Conservation (phyloP, 1,140 invertebrate genomes). For the Tenebrio molitor region DNA sequence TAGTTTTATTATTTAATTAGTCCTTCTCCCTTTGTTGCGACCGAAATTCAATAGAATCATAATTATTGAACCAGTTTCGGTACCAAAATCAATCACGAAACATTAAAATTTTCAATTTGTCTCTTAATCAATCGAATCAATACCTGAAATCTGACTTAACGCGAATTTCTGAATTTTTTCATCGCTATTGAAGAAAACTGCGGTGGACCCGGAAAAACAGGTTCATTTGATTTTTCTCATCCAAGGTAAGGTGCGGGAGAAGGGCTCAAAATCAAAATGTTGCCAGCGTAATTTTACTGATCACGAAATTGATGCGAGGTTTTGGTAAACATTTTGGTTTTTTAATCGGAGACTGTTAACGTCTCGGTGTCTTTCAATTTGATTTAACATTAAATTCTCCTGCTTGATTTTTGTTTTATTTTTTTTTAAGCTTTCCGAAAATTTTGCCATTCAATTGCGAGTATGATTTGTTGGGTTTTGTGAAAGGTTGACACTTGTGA, state of each 20-base stretch:
- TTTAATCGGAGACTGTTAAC: slow-evolving; percentile 61
- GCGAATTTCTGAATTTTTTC: too few species aligned
- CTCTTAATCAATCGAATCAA: too few species aligned
- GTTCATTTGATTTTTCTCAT: neutral
- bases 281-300: slow-evolving; percentile 19
- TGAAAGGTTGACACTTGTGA: slow-evolving; percentile 52
- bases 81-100: too few species aligned
- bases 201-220: neutral
- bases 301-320: neutral
- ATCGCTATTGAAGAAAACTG: too few species aligned
- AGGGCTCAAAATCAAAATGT: slow-evolving; percentile 61
- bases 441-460: slow-evolving; percentile 63
- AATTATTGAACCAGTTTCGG: too few species aligned
- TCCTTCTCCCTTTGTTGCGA: slow-evolving; percentile 61
- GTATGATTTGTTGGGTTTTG: slow-evolving; percentile 58
- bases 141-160: too few species aligned
- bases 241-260: slow-evolving; percentile 64
- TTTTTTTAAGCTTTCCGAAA: slow-evolving; percentile 49
- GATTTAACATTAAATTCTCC: slow-evolving; percentile 46
- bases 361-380: slow-evolving; percentile 61
- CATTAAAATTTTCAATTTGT: too few species aligned
- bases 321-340: slow-evolving; percentile 58
- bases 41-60: too few species aligned
- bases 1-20: slow-evolving; percentile 47
- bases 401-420: slow-evolving; percentile 54